Conservation (phyloP, 2,113 vertebrate species). For the Passer domesticus region DNA sequence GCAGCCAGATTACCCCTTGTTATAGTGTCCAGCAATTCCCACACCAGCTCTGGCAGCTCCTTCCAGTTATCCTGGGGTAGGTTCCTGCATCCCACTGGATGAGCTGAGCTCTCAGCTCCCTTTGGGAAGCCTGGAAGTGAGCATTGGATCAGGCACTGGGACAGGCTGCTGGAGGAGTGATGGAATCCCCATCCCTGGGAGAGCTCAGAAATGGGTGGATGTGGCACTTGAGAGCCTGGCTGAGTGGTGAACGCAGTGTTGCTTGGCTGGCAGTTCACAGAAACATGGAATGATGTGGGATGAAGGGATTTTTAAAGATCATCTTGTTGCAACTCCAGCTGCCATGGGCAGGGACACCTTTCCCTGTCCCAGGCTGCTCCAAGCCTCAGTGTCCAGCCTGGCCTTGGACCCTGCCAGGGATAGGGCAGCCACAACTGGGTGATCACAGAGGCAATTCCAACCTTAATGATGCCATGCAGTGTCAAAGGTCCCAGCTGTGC, state of each 20-base stretch:
- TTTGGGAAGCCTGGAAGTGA: neutral
- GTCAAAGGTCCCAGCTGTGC: neutral
- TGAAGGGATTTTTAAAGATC: neutral
- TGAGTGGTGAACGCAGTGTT: accelerated
- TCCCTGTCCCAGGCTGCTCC: neutral
- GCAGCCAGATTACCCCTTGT: neutral
- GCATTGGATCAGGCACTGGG: neutral
- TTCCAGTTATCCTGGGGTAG: neutral
- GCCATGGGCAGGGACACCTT: neutral
- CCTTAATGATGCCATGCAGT: accelerated
- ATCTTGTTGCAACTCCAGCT: neutral
- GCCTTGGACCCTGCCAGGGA: neutral
- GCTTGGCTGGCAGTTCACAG: neutral
- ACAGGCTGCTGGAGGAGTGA: neutral
- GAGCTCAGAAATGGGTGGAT: accelerated
- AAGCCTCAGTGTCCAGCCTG: accelerated
- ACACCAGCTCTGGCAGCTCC: neutral
- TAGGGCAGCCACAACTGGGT: neutral
- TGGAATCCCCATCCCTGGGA: neutral
- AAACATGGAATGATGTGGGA: neutral
- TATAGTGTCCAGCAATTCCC: accelerated
- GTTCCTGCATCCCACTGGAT: neutral
- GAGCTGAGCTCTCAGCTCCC: neutral
- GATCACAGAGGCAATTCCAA: neutral
- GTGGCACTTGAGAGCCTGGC: neutral